A percentile compares a stretch with the other conserved stretches of the same genome.
These are phyloP conservation scores for Empis livida DNA, from an alignment of 2,888 invertebrate species.

Conservation along the genomic window DNA sequence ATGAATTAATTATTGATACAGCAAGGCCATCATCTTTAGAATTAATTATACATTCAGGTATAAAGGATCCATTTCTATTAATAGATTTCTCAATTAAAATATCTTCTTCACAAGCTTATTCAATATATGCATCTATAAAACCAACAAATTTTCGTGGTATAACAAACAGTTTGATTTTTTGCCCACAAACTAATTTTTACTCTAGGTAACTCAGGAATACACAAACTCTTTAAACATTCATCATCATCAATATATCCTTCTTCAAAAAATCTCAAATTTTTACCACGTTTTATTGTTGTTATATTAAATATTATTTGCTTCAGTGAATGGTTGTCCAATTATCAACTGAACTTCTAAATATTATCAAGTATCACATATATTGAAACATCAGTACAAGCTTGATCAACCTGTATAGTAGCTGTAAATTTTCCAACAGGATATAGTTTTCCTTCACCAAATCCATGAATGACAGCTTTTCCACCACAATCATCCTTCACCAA, in stretches of 20 bases:
- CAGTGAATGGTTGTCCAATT: not conserved
- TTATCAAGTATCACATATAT: not conserved
- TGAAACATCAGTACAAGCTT: not conserved
- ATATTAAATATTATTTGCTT: not conserved
- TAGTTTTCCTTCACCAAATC: not conserved
- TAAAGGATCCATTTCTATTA: not conserved
- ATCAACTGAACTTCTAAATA: not conserved
- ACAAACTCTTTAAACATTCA: not conserved
- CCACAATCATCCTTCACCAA: not conserved
- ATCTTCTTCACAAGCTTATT: not conserved
- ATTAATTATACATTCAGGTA: not conserved
- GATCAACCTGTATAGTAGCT: not conserved
- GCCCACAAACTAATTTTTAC: not conserved
- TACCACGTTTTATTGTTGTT: not conserved
- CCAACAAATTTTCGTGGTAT: not conserved
- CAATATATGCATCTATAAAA: not conserved
- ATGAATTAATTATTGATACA: not conserved
- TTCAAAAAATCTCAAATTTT: not conserved
- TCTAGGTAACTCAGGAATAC: not conserved
- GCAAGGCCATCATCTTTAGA: not conserved
- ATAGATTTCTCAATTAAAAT: not conserved
- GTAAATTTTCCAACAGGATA: not conserved
- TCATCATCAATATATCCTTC: not conserved
- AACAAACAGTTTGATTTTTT: not conserved
- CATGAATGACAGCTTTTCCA: not conserved